These are phyloP conservation scores for Anguilla megastoma DNA, from an alignment of 2,797 vertebrate genomes.

Conservation along the genomic window DNA sequence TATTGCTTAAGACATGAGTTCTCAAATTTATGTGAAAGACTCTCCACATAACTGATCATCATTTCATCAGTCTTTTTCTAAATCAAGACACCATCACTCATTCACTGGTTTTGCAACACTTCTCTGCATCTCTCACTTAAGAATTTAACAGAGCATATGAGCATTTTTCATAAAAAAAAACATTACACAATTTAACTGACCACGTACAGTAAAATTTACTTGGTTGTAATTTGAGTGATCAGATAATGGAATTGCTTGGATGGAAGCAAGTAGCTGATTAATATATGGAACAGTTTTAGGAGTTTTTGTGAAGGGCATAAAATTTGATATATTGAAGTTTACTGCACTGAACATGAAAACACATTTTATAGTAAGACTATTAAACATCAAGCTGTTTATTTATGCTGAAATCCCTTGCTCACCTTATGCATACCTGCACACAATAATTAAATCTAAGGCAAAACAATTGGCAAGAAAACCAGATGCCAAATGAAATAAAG, in stretches of 20 bases:
- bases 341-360: constrained; percentile 58
- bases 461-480: not conserved
- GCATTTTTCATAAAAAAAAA: constrained; percentile 59
- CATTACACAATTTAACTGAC: constrained; percentile 62
- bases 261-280: constrained; percentile 67
- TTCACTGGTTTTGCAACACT: constrained; percentile 18
- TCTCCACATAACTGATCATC: not conserved
- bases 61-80: constrained; percentile 5
- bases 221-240: constrained; percentile 70
- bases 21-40: not conserved
- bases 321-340: constrained; percentile 57
- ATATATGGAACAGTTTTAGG: constrained; percentile 78
- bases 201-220: constrained; percentile 70
- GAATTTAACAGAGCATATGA: constrained; percentile 58
- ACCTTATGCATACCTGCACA: not conserved
- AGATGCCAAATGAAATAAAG: not conserved
- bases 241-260: constrained; percentile 73
- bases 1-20: not conserved
- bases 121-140: constrained; percentile 52
- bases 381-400: not conserved
- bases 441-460: not conserved
- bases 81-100: constrained; percentile 16
- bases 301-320: constrained; percentile 72
- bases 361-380: constrained; percentile 49
- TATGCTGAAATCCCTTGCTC: not conserved